phyloP scores from a whole-genome alignment of 2,797 vertebrate genomes.

The Parauchenoglanis punctatus region DNA sequence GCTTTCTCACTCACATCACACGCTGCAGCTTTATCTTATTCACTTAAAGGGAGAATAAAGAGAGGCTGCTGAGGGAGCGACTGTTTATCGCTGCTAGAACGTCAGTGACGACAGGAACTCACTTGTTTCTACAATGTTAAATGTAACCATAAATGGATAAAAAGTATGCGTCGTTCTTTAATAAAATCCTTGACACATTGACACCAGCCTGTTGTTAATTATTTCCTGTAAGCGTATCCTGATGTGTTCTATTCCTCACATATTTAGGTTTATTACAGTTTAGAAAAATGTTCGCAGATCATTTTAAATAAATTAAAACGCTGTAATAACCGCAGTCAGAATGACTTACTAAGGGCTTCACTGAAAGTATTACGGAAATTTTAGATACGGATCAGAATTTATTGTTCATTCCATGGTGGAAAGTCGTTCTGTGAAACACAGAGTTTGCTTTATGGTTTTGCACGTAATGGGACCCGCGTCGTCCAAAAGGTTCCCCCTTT shows the following conservation, averaged over 20 bases:
- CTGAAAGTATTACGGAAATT: background rate
- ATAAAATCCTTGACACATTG: background rate
- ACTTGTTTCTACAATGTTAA: background rate
- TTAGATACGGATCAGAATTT: background rate
- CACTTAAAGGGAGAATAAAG: background rate
- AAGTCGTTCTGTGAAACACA: constrained; percentile 3
- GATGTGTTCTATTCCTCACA: background rate
- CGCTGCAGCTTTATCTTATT: no score
- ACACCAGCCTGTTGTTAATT: background rate
- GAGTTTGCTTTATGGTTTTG: constrained; percentile 22
- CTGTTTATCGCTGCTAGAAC: background rate
- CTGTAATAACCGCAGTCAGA: background rate
- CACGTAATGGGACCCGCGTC: background rate
- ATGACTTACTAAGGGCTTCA: background rate
- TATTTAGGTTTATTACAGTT: background rate
- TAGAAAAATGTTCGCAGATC: background rate
- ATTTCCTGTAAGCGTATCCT: background rate
- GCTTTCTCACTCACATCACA: background rate
- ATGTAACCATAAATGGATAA: background rate
- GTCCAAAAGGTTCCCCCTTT: constrained; percentile 8
- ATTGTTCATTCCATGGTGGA: background rate
- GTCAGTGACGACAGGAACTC: background rate
- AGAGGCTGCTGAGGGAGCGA: background rate
- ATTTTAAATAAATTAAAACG: background rate
- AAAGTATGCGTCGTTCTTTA: background rate